Evolutionary conservation across 1,140 invertebrate genomes (phyloP), one percentile per base, ranked within the genome.

Genomic region (Pissodes strobi): DNA sequence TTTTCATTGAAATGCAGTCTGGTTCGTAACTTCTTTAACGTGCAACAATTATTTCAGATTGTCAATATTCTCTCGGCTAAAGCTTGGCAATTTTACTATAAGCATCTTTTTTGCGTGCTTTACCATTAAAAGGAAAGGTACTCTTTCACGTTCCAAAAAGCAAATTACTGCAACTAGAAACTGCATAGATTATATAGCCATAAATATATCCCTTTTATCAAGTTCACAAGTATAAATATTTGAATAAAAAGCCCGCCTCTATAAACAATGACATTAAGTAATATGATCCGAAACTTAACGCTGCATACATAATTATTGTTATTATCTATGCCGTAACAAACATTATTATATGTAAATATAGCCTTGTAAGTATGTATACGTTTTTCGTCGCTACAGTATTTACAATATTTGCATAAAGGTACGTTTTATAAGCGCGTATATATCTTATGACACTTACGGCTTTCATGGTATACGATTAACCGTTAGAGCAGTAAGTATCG

Each of bases 291-390:
- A 53, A 37, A 53, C 51, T 53, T 19, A 19, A 53, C 15, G 17
- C 51, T 19, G 51, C 27, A 37, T 53, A 19, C n/a, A 34, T 53
- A 38, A 57, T 57, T n/a, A 57, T 43, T 57, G 38, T 57, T 57
- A 57, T 57, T 57, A 57, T 57, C 55, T 57, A 53, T 57, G 21
- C 38, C 21, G 41, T 57, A 25, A 45, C 55, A 57, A 57, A 37
- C 19, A 53, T 37, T 30, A 34, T 57, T 30, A 34, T 57, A 57
- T 57, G 55, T 57, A 57, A 57, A 57, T 55, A 55, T 23, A 57
- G 27, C 55, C 55, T 57, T 57, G 55, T 43, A 43, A 57, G n/a
- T 57, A 57, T 37, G 37, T n/a, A 27, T 21, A 25, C n/a, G 19
- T 23, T 57, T 57, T 57, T 57, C 10, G 15, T 45, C 21, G 23